These are phyloP conservation scores for Nylanderia fulva DNA, from an alignment of 1,140 invertebrate species.

Conservation along the genomic window DNA sequence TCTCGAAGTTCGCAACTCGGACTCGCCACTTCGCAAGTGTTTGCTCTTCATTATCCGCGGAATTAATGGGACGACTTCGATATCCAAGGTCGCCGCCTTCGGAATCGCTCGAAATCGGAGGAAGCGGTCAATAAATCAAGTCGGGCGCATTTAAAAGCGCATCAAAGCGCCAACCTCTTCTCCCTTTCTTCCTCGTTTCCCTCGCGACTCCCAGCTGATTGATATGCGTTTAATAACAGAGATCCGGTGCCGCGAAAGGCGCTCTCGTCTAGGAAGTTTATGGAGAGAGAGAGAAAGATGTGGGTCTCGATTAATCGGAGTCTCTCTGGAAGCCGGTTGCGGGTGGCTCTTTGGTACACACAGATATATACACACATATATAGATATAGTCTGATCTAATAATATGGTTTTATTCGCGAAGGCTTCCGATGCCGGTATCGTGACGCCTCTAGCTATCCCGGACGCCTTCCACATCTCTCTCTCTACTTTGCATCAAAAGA, in stretches of 20 bases:
- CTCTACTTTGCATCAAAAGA: background rate
- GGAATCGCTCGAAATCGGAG: conserved; percentile 61
- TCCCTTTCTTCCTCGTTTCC: background rate
- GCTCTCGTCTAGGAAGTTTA: conserved; percentile 79
- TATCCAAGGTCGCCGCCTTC: conserved; percentile 61
- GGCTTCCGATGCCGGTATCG: conserved; percentile 79
- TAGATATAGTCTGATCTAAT: conserved; percentile 74
- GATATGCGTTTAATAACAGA: conserved; percentile 86
- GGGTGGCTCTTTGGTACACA: conserved; percentile 67
- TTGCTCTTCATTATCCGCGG: conserved; percentile 44
- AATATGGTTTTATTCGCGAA: conserved; percentile 82
- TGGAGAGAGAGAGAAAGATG: conserved; percentile 46
- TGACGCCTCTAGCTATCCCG: conserved; percentile 74
- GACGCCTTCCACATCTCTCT: conserved; percentile 75
- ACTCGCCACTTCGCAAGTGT: conserved; percentile 26
- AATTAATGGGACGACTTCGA: conserved; percentile 67
- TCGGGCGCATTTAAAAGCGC: conserved; percentile 82
- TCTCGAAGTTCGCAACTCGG: background rate
- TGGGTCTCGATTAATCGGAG: conserved; percentile 73
- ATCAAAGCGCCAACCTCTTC: conserved; percentile 71
- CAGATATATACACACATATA: no score
- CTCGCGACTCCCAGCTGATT: conserved; percentile 76
- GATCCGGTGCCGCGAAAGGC: conserved; percentile 77
- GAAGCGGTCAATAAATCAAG: conserved; percentile 82
- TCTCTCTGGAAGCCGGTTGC: conserved; percentile 71